These are phyloP conservation scores for Psittacula cyanocephala DNA, from an alignment of 2,113 vertebrate species.

Conservation along the genomic window DNA sequence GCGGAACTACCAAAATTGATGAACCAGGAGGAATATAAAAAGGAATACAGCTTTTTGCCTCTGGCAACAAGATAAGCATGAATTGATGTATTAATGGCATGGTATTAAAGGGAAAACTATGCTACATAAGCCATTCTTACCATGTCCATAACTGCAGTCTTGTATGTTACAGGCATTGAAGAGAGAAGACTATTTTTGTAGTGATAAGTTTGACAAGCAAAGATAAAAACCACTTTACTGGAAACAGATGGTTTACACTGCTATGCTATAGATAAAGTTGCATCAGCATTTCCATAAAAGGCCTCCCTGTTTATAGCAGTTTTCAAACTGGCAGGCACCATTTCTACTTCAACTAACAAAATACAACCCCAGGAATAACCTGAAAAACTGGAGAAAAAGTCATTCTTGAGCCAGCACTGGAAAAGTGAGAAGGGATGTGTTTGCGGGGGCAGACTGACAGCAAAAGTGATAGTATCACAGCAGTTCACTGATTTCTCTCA, in stretches of 20 bases:
- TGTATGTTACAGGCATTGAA: not conserved
- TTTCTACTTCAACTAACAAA: slow-evolving; percentile 2
- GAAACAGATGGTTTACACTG: slow-evolving; percentile 61
- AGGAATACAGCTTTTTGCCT: not conserved
- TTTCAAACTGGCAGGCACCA: slow-evolving; percentile 17
- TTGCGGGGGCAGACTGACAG: not conserved
- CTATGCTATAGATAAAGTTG: slow-evolving; percentile 36
- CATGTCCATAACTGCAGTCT: not conserved
- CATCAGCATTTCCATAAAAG: slow-evolving; percentile 36
- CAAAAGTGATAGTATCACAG: not conserved
- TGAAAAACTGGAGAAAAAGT: not conserved
- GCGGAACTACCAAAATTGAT: not conserved
- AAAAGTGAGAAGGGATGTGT: not conserved
- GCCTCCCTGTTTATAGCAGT: not conserved
- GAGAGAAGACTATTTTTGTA: slow-evolving; percentile 43
- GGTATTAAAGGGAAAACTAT: not conserved
- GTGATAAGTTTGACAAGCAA: slow-evolving; percentile 57
- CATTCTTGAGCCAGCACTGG: not conserved
- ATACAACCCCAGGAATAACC: not conserved
- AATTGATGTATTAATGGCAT: not conserved
- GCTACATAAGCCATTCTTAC: not conserved
- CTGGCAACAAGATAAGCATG: not conserved
- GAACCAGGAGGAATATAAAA: not conserved
- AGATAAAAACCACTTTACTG: slow-evolving; percentile 55
- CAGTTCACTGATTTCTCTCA: not conserved